Percentiles rank a stretch among this genome's conserved stretches.
Evolutionary conservation across 1,140 invertebrate species (phyloP).

Genomic region (Drosophila elegans): DNA sequence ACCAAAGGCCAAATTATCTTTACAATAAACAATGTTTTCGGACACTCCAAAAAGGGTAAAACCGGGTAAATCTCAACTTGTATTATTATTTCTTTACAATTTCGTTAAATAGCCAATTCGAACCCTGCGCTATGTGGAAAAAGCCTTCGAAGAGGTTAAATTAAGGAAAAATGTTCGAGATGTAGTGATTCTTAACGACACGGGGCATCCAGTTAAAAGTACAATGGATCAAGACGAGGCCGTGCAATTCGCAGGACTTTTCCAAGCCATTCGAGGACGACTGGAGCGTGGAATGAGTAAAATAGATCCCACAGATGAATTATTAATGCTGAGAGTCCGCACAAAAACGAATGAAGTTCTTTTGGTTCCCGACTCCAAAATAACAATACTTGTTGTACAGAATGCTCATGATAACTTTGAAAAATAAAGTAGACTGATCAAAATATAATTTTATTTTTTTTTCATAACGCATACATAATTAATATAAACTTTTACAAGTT

Average conservation of each 20-base stretch:
- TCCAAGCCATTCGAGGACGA: constrained; percentile 65
- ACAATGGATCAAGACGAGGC: constrained; percentile 56
- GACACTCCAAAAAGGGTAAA: constrained; percentile 47
- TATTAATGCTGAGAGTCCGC: constrained; percentile 69
- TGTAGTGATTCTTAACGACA: constrained; percentile 70
- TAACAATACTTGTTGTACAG: constrained; percentile 76
- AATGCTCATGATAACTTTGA: constrained; percentile 59
- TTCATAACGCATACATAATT: too few species aligned
- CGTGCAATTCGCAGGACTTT: constrained; percentile 66
- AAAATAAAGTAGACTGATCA: background rate
- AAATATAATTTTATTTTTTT: too few species aligned
- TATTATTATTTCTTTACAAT: background rate
- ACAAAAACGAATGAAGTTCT: constrained; percentile 72
- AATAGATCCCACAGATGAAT: constrained; percentile 72
- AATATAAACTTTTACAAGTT: too few species aligned
- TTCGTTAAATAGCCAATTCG: constrained; percentile 37
- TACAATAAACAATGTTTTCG: constrained; percentile 27
- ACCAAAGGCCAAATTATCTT: too few species aligned
- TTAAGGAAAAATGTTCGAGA: constrained; percentile 65
- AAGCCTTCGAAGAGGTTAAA: constrained; percentile 61
- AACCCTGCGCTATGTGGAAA: constrained; percentile 69
- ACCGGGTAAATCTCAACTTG: background rate
- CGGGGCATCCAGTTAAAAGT: constrained; percentile 72
- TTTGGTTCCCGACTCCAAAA: constrained; percentile 74
- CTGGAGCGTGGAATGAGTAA: constrained; percentile 62